These are phyloP conservation scores for Pongo abelii DNA, from an alignment of 2,113 vertebrate species.

Conservation along the genomic window DNA sequence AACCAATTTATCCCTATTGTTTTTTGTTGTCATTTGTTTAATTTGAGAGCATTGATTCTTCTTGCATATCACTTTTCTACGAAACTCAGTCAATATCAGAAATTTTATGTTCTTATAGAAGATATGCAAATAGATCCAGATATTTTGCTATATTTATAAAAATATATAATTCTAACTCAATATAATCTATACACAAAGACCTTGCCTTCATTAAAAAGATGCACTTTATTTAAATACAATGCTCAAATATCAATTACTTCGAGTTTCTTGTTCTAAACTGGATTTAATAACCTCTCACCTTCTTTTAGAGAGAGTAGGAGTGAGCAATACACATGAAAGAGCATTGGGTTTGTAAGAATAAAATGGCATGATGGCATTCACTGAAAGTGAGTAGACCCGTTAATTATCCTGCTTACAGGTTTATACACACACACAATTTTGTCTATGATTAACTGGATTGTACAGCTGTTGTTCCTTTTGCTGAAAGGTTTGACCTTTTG, in stretches of 20 bases:
- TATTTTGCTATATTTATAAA: constrained; percentile 11
- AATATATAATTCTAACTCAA: background rate
- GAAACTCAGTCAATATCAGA: constrained; percentile 30
- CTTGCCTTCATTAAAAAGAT: background rate
- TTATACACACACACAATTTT: constrained; percentile 26
- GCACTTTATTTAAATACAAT: constrained; percentile 47
- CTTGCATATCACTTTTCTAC: constrained; percentile 36
- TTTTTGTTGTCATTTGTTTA: background rate
- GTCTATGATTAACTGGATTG: background rate
- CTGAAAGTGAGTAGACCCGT: background rate
- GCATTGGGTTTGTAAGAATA: constrained; percentile 41
- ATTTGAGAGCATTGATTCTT: constrained; percentile 41
- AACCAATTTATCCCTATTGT: constrained; percentile 29
- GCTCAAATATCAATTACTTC: constrained; percentile 48
- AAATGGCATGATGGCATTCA: background rate
- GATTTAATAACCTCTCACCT: constrained; percentile 63
- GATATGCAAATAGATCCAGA: background rate
- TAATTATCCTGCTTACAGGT: constrained; percentile 51
- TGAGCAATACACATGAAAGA: background rate
- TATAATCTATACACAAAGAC: constrained; percentile 8
- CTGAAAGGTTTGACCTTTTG: constrained; percentile 67
- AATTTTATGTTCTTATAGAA: constrained; percentile 51
- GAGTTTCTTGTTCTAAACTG: constrained; percentile 47
- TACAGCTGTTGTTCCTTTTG: constrained; percentile 33
- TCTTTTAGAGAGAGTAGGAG: constrained; percentile 26